phyloP scores from a whole-genome alignment of 2,797 vertebrate species.

The Myripristis murdjan region DNA sequence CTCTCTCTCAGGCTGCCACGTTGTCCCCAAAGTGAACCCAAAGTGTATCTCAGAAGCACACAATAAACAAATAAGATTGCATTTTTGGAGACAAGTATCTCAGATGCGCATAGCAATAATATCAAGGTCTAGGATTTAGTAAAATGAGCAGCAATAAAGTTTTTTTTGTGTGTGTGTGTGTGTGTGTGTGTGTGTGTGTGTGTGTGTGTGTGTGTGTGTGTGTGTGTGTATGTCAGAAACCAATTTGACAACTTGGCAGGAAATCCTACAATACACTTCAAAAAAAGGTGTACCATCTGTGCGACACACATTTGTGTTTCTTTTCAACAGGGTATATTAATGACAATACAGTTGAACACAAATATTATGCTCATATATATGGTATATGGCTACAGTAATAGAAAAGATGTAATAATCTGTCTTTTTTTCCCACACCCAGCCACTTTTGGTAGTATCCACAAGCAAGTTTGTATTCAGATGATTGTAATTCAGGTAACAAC shows the following conservation, averaged over 20 bases:
- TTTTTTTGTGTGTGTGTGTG: slow-evolving; percentile 1
- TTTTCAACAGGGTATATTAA: no score
- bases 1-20: slow-evolving; percentile 11
- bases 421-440: no score
- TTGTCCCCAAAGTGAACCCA: slow-evolving; percentile 50
- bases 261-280: slow-evolving; percentile 22
- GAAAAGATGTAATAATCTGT: no score
- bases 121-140: slow-evolving; percentile 64
- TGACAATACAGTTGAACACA: no score
- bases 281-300: no score
- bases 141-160: slow-evolving; percentile 60
- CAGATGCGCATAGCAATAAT: slow-evolving; percentile 65
- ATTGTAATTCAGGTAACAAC: no score
- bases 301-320: no score
- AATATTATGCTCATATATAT: no score
- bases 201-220: slow-evolving; percentile 3
- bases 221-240: neutral
- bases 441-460: no score
- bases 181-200: slow-evolving; percentile 9
- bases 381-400: no score
- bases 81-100: slow-evolving; percentile 57
- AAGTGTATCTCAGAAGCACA: slow-evolving; percentile 24
- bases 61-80: slow-evolving; percentile 66
- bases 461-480: no score
- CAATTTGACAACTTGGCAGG: slow-evolving; percentile 15